Evolutionary conservation across 2,113 vertebrate genomes (phyloP), one percentile per base, ranked within the genome.

Genomic region (Tylochromis polylepis): DNA sequence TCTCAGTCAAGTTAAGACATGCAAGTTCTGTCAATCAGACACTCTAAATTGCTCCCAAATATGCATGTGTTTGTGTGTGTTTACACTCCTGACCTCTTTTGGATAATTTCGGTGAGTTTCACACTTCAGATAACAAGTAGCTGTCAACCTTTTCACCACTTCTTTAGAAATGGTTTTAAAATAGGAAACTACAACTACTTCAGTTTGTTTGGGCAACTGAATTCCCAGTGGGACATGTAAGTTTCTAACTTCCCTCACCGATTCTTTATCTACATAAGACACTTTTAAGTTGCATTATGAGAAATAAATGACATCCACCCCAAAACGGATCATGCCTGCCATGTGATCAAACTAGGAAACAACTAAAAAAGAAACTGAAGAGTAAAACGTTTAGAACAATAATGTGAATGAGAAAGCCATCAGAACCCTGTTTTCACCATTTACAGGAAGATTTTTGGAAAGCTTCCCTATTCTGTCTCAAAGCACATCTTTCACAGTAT

Each of bases 1-100:
- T 51, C 27, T 31, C 53, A 11, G 41, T 77, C 41, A 86, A 60
- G n/a, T 9, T 34, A 15, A 78, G 60, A 46, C 14, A 18, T 60
- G 60, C 34, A 46, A 4, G 84, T 72, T 60, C 81, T 31, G 85
- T 92, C 87, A 90, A 88, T 87, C 38, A 85, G 18, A 90, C 91
- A 86, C 85, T 87, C 67, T n/a, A 57, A 92, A 89, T 81, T 72
- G 27, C 34, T 65, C 56, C 70, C 55, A 92, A 87, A 81, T 58
- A 89, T 72, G 53, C 67, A 67, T 3, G 24, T 60, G 55, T 78
- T 56, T 81, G 29, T 36, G 38, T 65, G 49, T 14, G 70, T 87
- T 91, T 78, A 88, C 31, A 85, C 86, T 80, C 29, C 15, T 86
- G 84, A 88, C 81, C 81, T 86, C 12, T 86, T 14, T 34, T 5